Evolutionary conservation across 2,888 invertebrate species (phyloP).

Genomic region (Lordiphosa andalusiaca): DNA sequence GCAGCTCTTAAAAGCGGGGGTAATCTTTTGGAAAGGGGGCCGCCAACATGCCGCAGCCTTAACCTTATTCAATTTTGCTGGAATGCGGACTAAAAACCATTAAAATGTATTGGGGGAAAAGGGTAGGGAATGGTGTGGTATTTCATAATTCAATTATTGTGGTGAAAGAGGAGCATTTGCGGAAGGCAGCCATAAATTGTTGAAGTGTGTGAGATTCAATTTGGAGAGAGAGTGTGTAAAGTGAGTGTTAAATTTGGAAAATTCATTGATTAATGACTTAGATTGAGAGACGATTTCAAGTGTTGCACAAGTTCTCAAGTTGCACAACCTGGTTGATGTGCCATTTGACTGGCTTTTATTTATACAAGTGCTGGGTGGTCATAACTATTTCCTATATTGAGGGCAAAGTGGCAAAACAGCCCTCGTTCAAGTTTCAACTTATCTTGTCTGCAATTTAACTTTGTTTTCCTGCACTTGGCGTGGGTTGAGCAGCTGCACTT

Average conservation of each 20-base stretch:
- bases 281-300: no score
- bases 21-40: slow-evolving; percentile 19
- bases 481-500: slow-evolving; percentile 4
- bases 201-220: no score
- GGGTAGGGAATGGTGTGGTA: background rate
- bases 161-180: background rate
- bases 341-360: no score
- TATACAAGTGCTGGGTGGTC: no score
- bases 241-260: no score
- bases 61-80: slow-evolving; percentile 59
- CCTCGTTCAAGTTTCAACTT: no score
- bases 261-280: no score
- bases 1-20: slow-evolving; percentile 44
- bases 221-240: no score
- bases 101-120: slow-evolving; percentile 14
- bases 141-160: slow-evolving; percentile 41
- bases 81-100: slow-evolving; percentile 13
- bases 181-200: background rate
- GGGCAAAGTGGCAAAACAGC: no score
- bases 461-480: slow-evolving; percentile 20
- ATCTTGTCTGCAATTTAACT: background rate
- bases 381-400: no score
- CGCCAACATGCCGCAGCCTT: slow-evolving; percentile 30
- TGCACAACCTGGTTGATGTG: no score
- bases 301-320: no score